Base-by-base conservation (phyloP, 2,797 vertebrate species). In the Saxicola maurus region DNA sequence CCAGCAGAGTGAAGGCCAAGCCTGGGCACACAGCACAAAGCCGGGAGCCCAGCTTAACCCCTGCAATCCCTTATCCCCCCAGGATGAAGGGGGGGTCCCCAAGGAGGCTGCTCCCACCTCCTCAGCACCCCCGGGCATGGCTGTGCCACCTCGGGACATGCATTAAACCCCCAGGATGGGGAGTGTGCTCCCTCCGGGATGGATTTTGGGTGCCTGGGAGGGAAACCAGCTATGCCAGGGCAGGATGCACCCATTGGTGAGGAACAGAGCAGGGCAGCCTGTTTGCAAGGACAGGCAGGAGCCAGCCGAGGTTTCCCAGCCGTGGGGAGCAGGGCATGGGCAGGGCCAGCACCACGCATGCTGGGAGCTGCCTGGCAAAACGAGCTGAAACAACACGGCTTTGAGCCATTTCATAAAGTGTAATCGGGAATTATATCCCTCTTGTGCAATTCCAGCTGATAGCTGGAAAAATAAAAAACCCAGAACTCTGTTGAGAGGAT, bases 331-430 rank as follows among this genome's bases (percentile, higher is more conserved):
- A n/a, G 38, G 17, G 61, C 61, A 5, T 1, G 0, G 17, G 13
- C 7, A 1, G 74, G 46, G 60, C 40, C 69, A 33, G 81, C 74
- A 38, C 49, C 0, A 2, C 5, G 1, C 59, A 23, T 25, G 38
- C 76, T 7, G 0, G 75, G 35, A 83, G 62, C 18, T 4, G 31
- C 55, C 81, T 85, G 84, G 51, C 52, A 81, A 83, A 82, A 89
- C 6, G 55, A 87, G 68, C 88, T 91, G 9, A 72, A 90, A 65
- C 0, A 1, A 46, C 43, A 20, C 1, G 13, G 48, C 42, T 77
- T 85, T 80, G 88, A 90, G 73, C 75, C 88, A 57, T 91, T 89
- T 82, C 86, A 84, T 86, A 73, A 86, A 76, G 60, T n/a, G 61
- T 82, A 92, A 82, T 57, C 16, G 38, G 86, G 81, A 92, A 84